phyloP scores from a whole-genome alignment of 2,888 invertebrate species.

The Drosophila siamana region DNA sequence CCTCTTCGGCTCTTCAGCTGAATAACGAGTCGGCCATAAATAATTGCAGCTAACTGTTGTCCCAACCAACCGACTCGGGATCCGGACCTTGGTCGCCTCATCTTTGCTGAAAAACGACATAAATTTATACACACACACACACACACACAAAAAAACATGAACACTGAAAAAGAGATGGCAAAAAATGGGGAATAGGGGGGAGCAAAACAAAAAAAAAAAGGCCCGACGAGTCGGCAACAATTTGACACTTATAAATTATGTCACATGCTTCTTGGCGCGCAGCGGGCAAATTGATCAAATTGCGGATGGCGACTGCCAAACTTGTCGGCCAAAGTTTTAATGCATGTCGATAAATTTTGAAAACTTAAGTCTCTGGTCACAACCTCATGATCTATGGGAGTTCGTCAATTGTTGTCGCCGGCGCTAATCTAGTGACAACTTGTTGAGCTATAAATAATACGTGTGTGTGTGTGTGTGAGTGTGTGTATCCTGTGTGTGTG shows the following conservation, averaged over 20 bases:
- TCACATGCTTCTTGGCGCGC: conserved; percentile 69
- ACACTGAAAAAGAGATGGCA: not conserved
- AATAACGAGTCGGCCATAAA: conserved; percentile 62
- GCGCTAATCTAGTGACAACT: conserved; percentile 76
- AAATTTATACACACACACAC: conserved; percentile 56
- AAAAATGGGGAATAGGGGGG: not conserved
- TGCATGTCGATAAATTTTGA: conserved; percentile 66
- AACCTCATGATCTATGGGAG: conserved; percentile 49
- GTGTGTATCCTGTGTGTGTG: conserved; percentile 11
- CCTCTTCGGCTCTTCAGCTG: conserved; percentile 5
- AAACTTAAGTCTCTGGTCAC: conserved; percentile 30
- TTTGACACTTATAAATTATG: conserved; percentile 78
- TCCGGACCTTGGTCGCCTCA: conserved; percentile 5
- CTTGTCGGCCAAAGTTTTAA: conserved; percentile 64
- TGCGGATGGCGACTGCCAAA: conserved; percentile 29
- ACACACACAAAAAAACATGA: conserved; percentile 14
- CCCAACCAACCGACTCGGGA: conserved; percentile 19
- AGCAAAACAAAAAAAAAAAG: conserved; percentile 9
- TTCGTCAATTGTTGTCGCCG: conserved; percentile 34
- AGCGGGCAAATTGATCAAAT: conserved; percentile 61
- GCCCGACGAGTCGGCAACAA: conserved; percentile 44
- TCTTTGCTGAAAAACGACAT: conserved; percentile 52
- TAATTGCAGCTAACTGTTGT: conserved; percentile 71
- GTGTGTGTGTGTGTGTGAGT: not conserved
- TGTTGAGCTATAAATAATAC: conserved; percentile 76